Conservation (phyloP, 2,113 vertebrate genomes). For the Calypte anna region DNA sequence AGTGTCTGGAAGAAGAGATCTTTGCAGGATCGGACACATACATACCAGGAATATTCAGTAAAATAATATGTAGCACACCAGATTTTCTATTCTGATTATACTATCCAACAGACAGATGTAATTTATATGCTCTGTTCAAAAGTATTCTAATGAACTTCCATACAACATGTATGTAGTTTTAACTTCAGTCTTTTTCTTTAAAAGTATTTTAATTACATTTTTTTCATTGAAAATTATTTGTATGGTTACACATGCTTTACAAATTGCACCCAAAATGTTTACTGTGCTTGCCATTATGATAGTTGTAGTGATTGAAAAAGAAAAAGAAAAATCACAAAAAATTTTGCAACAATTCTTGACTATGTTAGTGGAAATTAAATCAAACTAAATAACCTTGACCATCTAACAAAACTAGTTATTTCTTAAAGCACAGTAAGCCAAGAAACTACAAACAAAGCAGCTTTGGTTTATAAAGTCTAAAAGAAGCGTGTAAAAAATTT, state of each 20-base stretch:
- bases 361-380: conserved; percentile 10
- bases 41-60: not conserved
- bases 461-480: not conserved
- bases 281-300: not conserved
- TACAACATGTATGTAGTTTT: not conserved
- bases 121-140: not conserved
- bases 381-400: not conserved
- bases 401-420: not conserved
- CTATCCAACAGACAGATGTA: not conserved
- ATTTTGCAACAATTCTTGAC: not conserved
- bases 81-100: not conserved
- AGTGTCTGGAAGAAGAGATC: not conserved
- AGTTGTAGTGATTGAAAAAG: not conserved
- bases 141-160: not conserved
- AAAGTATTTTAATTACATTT: not conserved
- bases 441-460: not conserved
- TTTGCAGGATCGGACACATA: not conserved
- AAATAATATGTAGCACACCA: not conserved
- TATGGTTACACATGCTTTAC: not conserved
- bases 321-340: not conserved
- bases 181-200: not conserved
- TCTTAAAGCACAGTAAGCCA: not conserved
- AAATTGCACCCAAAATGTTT: not conserved
- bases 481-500: not conserved
- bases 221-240: not conserved